Conservation (phyloP, 2,888 invertebrate species). For the Leptopilina myrica region DNA sequence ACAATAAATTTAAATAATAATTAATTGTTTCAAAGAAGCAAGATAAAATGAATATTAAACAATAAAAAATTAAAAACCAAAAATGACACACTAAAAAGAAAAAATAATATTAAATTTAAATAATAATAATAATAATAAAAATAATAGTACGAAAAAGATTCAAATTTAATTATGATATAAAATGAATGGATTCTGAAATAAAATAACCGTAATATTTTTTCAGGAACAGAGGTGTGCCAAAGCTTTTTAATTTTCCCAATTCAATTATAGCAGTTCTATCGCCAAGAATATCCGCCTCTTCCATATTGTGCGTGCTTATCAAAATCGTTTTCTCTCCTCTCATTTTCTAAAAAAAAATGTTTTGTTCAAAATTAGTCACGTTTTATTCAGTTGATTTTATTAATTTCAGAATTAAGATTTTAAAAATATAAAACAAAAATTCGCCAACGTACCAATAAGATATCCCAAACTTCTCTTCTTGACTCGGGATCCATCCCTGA, state of each 20-base stretch:
- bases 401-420: not conserved
- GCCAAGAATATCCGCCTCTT: conserved; percentile 94
- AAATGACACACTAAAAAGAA: no score
- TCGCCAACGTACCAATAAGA: conserved; percentile 80
- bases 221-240: conserved; percentile 89
- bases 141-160: not conserved
- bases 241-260: conserved; percentile 84
- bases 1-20: no score
- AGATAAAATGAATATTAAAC: no score
- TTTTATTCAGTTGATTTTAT: not conserved
- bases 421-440: not conserved
- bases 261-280: conserved; percentile 93
- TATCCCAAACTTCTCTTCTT: conserved; percentile 91
- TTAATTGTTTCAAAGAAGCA: no score
- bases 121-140: no score
- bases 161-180: not conserved
- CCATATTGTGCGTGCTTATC: conserved; percentile 97
- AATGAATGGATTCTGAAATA: not conserved
- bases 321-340: conserved; percentile 87
- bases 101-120: no score
- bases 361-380: not conserved
- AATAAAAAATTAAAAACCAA: no score
- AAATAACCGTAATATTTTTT: conserved; percentile 82
- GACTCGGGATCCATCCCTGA: conserved; percentile 95
- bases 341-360: conserved; percentile 74